Conservation (phyloP, 2,113 vertebrate species). For the Halichoeres trimaculatus region DNA sequence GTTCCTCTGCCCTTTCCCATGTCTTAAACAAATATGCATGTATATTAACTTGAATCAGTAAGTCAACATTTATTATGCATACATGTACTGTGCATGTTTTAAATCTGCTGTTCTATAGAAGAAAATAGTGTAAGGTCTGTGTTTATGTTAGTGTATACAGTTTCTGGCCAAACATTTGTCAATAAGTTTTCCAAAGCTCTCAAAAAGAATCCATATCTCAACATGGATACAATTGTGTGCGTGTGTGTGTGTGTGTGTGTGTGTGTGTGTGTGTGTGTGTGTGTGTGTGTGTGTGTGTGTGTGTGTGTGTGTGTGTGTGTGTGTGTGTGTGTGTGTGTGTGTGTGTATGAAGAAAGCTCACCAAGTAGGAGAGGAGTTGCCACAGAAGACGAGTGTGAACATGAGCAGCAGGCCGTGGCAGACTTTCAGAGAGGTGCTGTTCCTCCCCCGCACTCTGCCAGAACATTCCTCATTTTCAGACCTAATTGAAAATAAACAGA, state of each 20-base stretch:
- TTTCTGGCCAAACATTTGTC: neutral
- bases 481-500: conserved; percentile 83
- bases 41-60: neutral
- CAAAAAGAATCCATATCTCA: neutral
- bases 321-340: neutral
- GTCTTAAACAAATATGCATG: neutral
- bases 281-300: neutral
- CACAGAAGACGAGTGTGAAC: conserved; percentile 52
- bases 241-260: conserved; percentile 10
- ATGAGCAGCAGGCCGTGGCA: conserved; percentile 62
- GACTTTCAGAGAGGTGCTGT: conserved; percentile 51
- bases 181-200: neutral
- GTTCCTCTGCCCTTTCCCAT: neutral
- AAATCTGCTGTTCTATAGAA: neutral
- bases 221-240: neutral
- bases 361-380: conserved; percentile 36
- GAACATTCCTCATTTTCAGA: conserved; percentile 63
- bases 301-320: conserved; percentile 6
- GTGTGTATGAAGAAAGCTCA: conserved; percentile 1
- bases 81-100: neutral
- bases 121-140: neutral
- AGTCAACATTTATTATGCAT: neutral
- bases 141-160: neutral
- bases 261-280: conserved; percentile 1
- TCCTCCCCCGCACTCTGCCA: conserved; percentile 59